Conservation (phyloP, 2,797 vertebrate genomes). For the Epinephelus awoara region DNA sequence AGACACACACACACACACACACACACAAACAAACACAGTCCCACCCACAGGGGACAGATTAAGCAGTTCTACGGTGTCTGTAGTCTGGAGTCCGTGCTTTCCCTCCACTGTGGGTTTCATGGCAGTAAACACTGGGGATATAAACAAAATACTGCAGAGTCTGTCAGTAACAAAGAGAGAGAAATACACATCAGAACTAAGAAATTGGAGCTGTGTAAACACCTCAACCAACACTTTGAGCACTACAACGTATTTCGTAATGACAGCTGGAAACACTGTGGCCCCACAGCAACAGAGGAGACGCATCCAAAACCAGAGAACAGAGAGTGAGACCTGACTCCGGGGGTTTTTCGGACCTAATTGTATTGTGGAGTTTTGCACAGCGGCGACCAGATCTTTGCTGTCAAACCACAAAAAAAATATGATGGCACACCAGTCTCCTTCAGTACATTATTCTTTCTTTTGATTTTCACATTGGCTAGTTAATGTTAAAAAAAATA, state of each 20-base stretch:
- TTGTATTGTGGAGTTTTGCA: no score
- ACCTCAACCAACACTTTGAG: conserved; percentile 4
- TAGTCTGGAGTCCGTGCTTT: conserved; percentile 51
- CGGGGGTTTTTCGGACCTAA: no score
- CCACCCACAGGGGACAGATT: conserved; percentile 52
- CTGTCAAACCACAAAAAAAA: no score
- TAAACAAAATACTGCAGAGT: conserved; percentile 32
- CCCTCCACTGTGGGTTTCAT: conserved; percentile 43
- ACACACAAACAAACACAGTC: conserved; percentile 44
- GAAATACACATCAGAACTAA: background rate
- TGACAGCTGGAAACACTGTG: background rate
- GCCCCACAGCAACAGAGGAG: conserved; percentile 4
- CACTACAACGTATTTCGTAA: background rate
- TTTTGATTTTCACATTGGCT: no score
- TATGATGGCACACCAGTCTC: no score
- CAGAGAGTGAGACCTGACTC: background rate
- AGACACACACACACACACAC: conserved; percentile 8
- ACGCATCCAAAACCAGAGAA: background rate
- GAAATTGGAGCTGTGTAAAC: conserved; percentile 23
- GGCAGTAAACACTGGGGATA: conserved; percentile 44
- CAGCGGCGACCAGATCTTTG: no score
- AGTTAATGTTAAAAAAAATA: no score
- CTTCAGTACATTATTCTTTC: no score
- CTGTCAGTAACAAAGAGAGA: conserved; percentile 22
- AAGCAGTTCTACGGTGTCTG: conserved; percentile 53